Conservation (phyloP, 1,140 invertebrate genomes). For the Mactra quadrangularis region DNA sequence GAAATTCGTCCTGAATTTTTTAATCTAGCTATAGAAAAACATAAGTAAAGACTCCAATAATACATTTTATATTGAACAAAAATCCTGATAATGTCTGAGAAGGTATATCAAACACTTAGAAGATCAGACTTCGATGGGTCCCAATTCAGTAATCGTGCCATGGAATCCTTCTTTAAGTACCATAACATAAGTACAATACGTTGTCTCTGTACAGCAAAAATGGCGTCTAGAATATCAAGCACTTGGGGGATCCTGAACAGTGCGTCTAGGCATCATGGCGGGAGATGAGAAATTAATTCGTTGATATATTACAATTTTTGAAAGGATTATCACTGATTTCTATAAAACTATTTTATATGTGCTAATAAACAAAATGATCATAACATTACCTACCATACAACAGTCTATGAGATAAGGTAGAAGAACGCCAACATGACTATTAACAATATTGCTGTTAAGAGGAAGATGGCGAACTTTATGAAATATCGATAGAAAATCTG, state of each 20-base stretch:
- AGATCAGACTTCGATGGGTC: not conserved
- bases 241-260: not conserved
- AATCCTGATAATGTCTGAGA: too few relatives aligned
- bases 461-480: not conserved
- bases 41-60: too few relatives aligned
- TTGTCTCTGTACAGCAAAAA: not conserved
- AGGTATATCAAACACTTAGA: too few relatives aligned
- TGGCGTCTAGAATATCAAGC: conserved; percentile 15
- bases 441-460: not conserved
- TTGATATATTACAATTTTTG: conserved; percentile 33
- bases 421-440: conserved; percentile 5
- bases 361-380: conserved; percentile 46
- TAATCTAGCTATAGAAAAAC: too few relatives aligned
- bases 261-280: conserved; percentile 25
- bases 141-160: not conserved
- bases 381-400: conserved; percentile 6
- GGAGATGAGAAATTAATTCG: conserved; percentile 19
- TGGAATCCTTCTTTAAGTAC: conserved; percentile 1
- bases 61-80: too few relatives aligned
- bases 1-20: too few relatives aligned
- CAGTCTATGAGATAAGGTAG: conserved; percentile 34
- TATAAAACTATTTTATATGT: conserved; percentile 28
- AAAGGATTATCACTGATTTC: conserved; percentile 49
- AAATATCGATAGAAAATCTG: conserved; percentile 3
- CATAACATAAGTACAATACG: conserved; percentile 29